phyloP scores from a whole-genome alignment of 2,888 invertebrate genomes.

The Malthinus flaveolus region DNA sequence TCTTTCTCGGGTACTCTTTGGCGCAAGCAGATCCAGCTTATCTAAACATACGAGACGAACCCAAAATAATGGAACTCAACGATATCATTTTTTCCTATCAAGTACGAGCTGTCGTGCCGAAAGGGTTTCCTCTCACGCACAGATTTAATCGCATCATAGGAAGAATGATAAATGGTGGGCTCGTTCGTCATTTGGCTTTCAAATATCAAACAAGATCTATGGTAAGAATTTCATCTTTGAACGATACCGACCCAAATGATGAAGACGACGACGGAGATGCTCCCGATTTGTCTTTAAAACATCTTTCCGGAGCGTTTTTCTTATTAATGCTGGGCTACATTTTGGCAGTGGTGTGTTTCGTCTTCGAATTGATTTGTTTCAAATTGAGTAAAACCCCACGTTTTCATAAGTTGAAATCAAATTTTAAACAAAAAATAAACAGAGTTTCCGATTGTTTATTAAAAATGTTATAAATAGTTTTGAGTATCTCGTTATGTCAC shows the following conservation, averaged over 20 bases:
- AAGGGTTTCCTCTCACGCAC: constrained; percentile 59
- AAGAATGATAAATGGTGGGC: constrained; percentile 57
- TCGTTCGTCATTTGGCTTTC: constrained; percentile 53
- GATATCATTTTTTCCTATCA: constrained; percentile 59
- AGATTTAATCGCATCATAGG: constrained; percentile 56
- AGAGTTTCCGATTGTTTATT: background rate
- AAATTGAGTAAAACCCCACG: background rate
- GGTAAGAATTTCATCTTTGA: too few species aligned
- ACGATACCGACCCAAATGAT: background rate
- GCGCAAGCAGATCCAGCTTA: constrained; percentile 26
- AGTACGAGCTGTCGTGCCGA: constrained; percentile 59
- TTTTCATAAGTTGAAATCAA: background rate
- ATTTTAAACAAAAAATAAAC: background rate
- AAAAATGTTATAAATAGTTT: constrained; percentile 1
- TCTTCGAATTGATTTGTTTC: constrained; percentile 15
- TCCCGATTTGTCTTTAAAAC: constrained; percentile 28
- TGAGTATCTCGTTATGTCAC: constrained; percentile 1
- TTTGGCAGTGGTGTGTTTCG: constrained; percentile 18
- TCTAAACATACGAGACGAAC: constrained; percentile 17
- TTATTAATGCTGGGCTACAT: constrained; percentile 29
- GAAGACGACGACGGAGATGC: constrained; percentile 9
- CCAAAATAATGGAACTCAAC: constrained; percentile 32
- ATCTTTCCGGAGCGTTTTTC: constrained; percentile 36
- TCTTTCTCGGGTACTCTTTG: constrained; percentile 35
- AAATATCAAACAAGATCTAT: constrained; percentile 9